These are phyloP conservation scores for Falcaria lacertinaria DNA, from an alignment of 2,888 invertebrate species.

Conservation along the genomic window DNA sequence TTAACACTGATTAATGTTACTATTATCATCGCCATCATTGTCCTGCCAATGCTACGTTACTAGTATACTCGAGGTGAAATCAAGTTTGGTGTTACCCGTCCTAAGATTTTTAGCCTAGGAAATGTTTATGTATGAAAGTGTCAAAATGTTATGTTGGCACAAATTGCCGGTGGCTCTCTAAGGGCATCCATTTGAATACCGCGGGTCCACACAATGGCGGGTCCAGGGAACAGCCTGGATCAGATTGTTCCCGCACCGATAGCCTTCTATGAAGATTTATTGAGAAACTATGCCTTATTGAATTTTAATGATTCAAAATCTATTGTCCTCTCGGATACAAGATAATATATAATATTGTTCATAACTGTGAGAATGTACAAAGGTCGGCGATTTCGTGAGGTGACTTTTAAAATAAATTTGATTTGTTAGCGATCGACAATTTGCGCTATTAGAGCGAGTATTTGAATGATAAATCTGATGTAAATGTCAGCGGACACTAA, in stretches of 20 bases:
- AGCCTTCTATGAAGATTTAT: slow-evolving; percentile 77
- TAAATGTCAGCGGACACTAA: slow-evolving; percentile 33
- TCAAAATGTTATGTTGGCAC: slow-evolving; percentile 67
- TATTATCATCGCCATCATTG: too few relatives aligned
- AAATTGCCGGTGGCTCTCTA: slow-evolving; percentile 64
- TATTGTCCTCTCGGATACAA: slow-evolving; percentile 40
- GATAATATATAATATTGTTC: slow-evolving; percentile 13
- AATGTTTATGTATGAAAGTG: slow-evolving; percentile 75
- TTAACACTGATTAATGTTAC: too few relatives aligned
- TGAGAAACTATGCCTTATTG: slow-evolving; percentile 58
- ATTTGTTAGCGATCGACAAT: slow-evolving; percentile 37
- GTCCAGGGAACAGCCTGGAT: slow-evolving; percentile 52
- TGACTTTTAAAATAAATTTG: slow-evolving; percentile 36
- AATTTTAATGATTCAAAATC: slow-evolving; percentile 64
- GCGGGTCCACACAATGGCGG: slow-evolving; percentile 49
- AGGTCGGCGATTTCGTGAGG: slow-evolving; percentile 43
- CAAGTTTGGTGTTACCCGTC: slow-evolving; percentile 9
- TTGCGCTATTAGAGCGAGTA: slow-evolving; percentile 32
- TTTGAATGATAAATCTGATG: slow-evolving; percentile 24
- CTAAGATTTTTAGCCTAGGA: slow-evolving; percentile 35
- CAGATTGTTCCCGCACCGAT: slow-evolving; percentile 69
- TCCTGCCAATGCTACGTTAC: too few relatives aligned
- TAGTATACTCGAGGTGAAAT: background rate
- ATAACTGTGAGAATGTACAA: slow-evolving; percentile 40
- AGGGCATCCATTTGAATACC: slow-evolving; percentile 71